Conservation (phyloP, 2,888 invertebrate genomes). For the Linyphia triangularis region DNA sequence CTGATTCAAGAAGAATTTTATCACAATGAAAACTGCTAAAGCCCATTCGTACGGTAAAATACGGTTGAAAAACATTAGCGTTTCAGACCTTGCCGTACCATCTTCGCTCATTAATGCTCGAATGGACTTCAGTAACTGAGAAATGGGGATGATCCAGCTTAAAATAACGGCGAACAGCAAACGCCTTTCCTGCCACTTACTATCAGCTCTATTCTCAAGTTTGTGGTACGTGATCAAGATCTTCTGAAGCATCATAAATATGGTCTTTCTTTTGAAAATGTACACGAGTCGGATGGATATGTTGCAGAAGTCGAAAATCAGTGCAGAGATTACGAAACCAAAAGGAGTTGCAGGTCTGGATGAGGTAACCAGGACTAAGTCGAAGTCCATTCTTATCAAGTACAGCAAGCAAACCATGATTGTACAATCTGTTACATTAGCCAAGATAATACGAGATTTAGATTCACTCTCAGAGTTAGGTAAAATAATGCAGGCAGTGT, state of each 20-base stretch:
- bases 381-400: too few species aligned
- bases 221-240: not conserved
- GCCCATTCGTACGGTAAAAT: not conserved
- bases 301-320: slow-evolving; percentile 42
- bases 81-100: not conserved
- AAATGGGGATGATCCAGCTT: not conserved
- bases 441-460: too few species aligned
- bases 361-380: too few species aligned
- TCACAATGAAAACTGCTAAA: not conserved
- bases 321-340: slow-evolving; percentile 41
- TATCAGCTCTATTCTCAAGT: not conserved
- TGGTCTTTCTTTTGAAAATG: not conserved
- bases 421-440: too few species aligned
- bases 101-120: not conserved
- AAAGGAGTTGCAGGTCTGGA: too few species aligned
- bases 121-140: not conserved
- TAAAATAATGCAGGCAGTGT: too few species aligned
- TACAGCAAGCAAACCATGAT: too few species aligned
- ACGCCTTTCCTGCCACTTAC: not conserved
- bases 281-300: slow-evolving; percentile 30
- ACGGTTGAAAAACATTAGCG: not conserved
- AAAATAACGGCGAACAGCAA: not conserved
- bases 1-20: slow-evolving; percentile 6
- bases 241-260: not conserved
- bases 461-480: too few species aligned